phyloP scores from a whole-genome alignment of 37 sponge, comb jelly and placozoan species.

The Halisarca cf. caerulea region DNA sequence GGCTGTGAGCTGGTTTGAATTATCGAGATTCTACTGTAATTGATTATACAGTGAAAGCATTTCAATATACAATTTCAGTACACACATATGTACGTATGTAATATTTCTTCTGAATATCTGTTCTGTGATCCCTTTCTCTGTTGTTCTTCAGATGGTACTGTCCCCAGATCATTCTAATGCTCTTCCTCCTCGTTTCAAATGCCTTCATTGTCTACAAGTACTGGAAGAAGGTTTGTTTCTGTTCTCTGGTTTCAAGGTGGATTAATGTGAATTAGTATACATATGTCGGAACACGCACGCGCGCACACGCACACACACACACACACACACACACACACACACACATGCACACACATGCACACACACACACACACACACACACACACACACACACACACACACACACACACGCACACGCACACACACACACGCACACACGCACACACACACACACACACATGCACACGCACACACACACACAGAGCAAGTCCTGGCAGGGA shows the following conservation, averaged over 20 bases:
- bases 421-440: not conserved
- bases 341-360: too few relatives aligned
- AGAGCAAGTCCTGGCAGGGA: slow-evolving; percentile 54
- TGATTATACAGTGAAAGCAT: too few relatives aligned
- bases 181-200: slow-evolving; percentile 35
- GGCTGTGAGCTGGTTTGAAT: too few relatives aligned
- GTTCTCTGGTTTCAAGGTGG: too few relatives aligned
- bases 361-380: too few relatives aligned
- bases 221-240: slow-evolving; percentile 30
- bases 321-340: not conserved
- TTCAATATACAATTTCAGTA: too few relatives aligned
- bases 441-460: not conserved
- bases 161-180: slow-evolving; percentile 26
- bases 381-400: not conserved
- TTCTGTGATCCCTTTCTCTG: not conserved
- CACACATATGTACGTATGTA: too few relatives aligned
- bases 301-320: not conserved
- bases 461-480: not conserved
- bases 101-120: not conserved
- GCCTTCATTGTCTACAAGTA: slow-evolving; percentile 31
- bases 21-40: too few relatives aligned
- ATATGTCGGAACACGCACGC: not conserved
- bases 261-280: too few relatives aligned
- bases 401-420: not conserved
- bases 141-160: slow-evolving; percentile 44